Conservation (phyloP, 2,888 invertebrate genomes). For the Megalurothrips usitatus region DNA sequence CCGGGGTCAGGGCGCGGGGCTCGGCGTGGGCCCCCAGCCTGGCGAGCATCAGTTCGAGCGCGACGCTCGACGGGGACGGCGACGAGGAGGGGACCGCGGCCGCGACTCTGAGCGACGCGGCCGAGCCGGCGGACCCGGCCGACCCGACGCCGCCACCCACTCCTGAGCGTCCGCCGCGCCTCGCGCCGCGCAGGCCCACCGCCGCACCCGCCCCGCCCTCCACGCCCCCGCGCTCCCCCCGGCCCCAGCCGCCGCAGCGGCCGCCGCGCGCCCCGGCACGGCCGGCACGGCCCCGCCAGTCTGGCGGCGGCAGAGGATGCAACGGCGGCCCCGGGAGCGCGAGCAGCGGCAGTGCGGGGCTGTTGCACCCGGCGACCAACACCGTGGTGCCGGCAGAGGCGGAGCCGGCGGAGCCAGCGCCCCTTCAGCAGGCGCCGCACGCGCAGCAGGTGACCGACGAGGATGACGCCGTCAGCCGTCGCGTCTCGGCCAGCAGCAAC, state of each 20-base stretch:
- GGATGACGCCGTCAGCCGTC: background rate
- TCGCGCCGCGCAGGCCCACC: slow-evolving; percentile 28
- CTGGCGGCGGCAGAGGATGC: slow-evolving; percentile 41
- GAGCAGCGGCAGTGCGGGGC: background rate
- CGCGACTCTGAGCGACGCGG: background rate
- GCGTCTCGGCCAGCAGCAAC: background rate
- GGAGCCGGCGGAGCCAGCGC: background rate
- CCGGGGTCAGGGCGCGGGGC: background rate
- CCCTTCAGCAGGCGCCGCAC: background rate
- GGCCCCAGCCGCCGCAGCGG: slow-evolving; percentile 49
- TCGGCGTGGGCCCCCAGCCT: background rate
- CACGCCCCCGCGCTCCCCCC: slow-evolving; percentile 35
- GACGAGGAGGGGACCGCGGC: background rate
- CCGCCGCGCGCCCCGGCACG: slow-evolving; percentile 48
- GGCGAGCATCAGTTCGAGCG: background rate
- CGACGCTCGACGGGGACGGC: background rate
- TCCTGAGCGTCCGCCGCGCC: slow-evolving; percentile 9
- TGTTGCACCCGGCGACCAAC: background rate
- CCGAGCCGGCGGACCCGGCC: background rate
- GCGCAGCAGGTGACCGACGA: background rate
- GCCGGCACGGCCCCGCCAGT: slow-evolving; percentile 44
- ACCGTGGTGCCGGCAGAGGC: background rate
- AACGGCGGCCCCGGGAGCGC: slow-evolving; percentile 7
- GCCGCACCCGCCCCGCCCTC: slow-evolving; percentile 43
- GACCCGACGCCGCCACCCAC: slow-evolving; percentile 28